Conservation (phyloP, 2,888 invertebrate species). For the Pedicia rivosa region DNA sequence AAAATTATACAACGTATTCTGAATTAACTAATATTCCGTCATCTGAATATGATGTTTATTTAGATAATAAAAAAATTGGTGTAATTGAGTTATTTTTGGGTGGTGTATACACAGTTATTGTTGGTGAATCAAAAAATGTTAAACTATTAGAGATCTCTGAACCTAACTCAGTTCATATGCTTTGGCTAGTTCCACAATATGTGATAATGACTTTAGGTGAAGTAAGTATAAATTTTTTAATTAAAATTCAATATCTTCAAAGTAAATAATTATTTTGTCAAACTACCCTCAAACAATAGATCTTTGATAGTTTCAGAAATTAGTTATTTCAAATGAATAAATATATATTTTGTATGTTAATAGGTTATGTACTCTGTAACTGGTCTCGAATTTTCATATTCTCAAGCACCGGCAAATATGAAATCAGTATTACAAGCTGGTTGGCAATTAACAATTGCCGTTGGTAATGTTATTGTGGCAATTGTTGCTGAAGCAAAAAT, state of each 20-base stretch:
- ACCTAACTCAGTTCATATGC: slow-evolving; percentile 38
- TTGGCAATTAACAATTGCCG: slow-evolving; percentile 86
- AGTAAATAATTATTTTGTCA: too few species aligned
- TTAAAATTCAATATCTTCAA: too few species aligned
- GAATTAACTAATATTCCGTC: slow-evolving; percentile 15
- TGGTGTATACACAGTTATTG: slow-evolving; percentile 26
- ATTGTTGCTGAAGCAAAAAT: slow-evolving; percentile 66
- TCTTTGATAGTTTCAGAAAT: too few species aligned
- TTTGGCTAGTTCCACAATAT: slow-evolving; percentile 53
- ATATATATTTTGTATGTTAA: too few species aligned
- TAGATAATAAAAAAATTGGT: slow-evolving; percentile 12
- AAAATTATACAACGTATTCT: slow-evolving; percentile 6
- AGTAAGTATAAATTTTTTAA: background rate
- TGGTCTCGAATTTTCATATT: slow-evolving; percentile 53
- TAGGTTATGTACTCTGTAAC: slow-evolving; percentile 49
- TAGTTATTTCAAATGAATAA: too few species aligned
- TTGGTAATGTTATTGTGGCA: slow-evolving; percentile 88
- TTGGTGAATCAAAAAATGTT: background rate
- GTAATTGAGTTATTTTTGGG: slow-evolving; percentile 19
- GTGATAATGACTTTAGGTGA: slow-evolving; percentile 44
- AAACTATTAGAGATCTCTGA: slow-evolving; percentile 17
- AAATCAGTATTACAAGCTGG: slow-evolving; percentile 85
- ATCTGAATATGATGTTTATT: slow-evolving; percentile 15
- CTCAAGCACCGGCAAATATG: slow-evolving; percentile 61
- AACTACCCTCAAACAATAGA: too few species aligned